Base-by-base conservation (phyloP, 2,113 vertebrate genomes). In the Acrocephalus arundinaceus region DNA sequence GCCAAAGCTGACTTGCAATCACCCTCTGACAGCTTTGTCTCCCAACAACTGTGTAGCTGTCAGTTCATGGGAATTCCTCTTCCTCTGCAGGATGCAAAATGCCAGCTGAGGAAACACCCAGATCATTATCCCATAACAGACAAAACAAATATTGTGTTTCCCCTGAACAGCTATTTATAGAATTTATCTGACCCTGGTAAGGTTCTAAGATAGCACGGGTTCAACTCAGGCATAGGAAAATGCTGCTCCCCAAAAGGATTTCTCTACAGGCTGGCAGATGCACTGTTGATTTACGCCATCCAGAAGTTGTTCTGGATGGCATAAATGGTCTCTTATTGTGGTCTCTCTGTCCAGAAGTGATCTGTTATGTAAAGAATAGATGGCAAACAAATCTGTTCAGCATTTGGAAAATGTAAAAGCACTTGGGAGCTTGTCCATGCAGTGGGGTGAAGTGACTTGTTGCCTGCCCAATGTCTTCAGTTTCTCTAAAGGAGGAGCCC, bases 51-150 rank as follows among this genome's bases (percentile, higher is more conserved):
- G 65, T 13, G 5, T 88, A 91, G 74, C 90, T 93, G 85, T 96
- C 91, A 94, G 71, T 90, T 93, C 58, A 43, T 46, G 79, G 91
- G 91, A 97, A 97, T 95, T 96, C 81, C 95, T 97, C 24, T 63
- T 92, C 91, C 74, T 95, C 93, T 3, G 58, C 72, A 93, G 75
- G 63, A 63, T 91, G 67, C 39, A 27, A 80, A 97, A 61, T 81
- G 73, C 76, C 94, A 95, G 77, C 88, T 92, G 73, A 96, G 87
- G 93, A 65, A 88, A 87, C 3, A 15, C 81, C 57, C 37, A 49
- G 43, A 92, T 93, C 57, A 25, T 94, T 95, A 80, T 77, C 59
- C 67, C 23, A 6, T 14, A 92, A 70, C 65, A 92, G 61, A 67
- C 89, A 95, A 86, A 95, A 95, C 79, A 95, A 97, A 95, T 86